Percentiles rank a stretch among this genome's conserved stretches.
Conservation (phyloP, 2,888 invertebrate species). For the Calliphora vomitoria region DNA sequence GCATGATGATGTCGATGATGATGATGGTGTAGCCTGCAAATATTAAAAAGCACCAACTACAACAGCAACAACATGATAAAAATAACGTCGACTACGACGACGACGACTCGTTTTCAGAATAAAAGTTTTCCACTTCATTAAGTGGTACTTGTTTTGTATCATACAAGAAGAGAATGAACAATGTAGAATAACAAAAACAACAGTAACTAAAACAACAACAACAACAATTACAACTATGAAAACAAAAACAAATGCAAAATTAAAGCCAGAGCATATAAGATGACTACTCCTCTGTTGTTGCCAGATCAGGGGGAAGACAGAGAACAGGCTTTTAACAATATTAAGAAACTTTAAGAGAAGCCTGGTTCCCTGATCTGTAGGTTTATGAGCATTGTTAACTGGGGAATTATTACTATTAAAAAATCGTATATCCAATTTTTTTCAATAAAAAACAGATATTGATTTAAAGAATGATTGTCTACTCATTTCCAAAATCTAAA, state of each 20-base stretch:
- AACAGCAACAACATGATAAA: conserved; percentile 52
- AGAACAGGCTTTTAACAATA: background rate
- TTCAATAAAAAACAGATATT: no score
- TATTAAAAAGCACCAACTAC: conserved; percentile 41
- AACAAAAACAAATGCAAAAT: conserved; percentile 54
- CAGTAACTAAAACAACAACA: conserved; percentile 14
- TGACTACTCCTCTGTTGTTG: conserved; percentile 11
- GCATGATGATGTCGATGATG: conserved; percentile 51
- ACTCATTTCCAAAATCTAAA: no score
- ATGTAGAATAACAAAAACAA: conserved; percentile 57
- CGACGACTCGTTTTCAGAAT: conserved; percentile 64
- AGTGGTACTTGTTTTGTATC: conserved; percentile 73
- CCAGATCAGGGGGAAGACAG: conserved; percentile 12
- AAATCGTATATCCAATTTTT: no score
- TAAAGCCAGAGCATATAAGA: conserved; percentile 36
- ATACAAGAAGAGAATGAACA: conserved; percentile 61
- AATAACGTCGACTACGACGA: conserved; percentile 41
- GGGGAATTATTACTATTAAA: no score
- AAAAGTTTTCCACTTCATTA: conserved; percentile 74
- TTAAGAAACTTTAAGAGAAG: no score
- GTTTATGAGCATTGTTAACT: no score
- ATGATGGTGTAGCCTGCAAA: conserved; percentile 66
- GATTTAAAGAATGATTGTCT: no score
- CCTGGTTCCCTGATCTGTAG: no score
- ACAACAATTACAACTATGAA: conserved; percentile 14